A percentile compares a stretch with the other conserved stretches of the same genome.
Conservation (phyloP, 2,113 vertebrate genomes). For the Cacatua alba region DNA sequence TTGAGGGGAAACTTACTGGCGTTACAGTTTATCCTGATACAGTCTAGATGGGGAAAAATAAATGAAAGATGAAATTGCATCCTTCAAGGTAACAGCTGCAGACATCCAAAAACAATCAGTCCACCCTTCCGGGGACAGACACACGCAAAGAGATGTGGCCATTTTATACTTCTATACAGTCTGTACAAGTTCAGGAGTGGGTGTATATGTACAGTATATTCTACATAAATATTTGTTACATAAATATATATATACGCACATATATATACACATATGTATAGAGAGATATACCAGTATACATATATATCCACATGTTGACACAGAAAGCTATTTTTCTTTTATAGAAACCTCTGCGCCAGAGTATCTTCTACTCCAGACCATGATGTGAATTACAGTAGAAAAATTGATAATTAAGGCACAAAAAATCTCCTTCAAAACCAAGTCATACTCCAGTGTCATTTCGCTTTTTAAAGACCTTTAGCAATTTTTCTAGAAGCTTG, state of each 20-base stretch:
- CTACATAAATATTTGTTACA: constrained; percentile 71
- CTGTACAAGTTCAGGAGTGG: constrained; percentile 72
- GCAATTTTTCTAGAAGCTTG: constrained; percentile 42
- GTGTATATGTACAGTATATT: constrained; percentile 80
- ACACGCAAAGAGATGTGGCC: constrained; percentile 92
- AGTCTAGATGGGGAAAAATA: constrained; percentile 99
- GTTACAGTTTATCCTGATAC: constrained; percentile 99
- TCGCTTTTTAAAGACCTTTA: constrained; percentile 14
- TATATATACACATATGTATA: constrained; percentile 66
- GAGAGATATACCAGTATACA: constrained; percentile 76
- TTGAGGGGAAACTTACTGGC: constrained; percentile 99
- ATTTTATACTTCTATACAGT: constrained; percentile 79
- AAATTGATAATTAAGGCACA: constrained; percentile 47
- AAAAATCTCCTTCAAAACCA: constrained; percentile 58
- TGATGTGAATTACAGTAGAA: constrained; percentile 48
- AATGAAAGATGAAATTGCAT: constrained; percentile 99
- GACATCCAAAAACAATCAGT: constrained; percentile 98
- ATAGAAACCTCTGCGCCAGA: constrained; percentile 16
- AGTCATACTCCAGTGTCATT: constrained; percentile 6
- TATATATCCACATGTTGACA: constrained; percentile 72
- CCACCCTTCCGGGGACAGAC: constrained; percentile 99
- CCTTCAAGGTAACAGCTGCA: constrained; percentile 99
- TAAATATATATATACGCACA: constrained; percentile 76
- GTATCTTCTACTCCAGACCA: constrained; percentile 35
- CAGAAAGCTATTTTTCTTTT: constrained; percentile 2